phyloP scores from a whole-genome alignment of 1,140 invertebrate species.

The Sitophilus oryzae region DNA sequence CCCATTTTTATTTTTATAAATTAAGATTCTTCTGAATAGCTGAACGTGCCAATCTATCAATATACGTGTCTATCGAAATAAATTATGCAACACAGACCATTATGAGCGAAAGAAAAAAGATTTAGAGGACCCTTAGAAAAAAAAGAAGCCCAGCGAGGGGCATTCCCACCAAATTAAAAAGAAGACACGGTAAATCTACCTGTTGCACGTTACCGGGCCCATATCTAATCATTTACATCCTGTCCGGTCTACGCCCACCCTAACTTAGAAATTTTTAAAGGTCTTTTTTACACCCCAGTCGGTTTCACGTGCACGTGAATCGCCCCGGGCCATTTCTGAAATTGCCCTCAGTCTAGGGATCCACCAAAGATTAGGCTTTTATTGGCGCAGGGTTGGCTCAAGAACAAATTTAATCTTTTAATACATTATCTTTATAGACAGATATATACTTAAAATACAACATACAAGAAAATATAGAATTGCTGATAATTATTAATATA shows the following conservation, averaged over 20 bases:
- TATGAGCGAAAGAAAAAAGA: background rate
- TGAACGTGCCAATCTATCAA: no score
- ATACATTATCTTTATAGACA: no score
- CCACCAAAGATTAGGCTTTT: conserved; percentile 13
- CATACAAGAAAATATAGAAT: no score
- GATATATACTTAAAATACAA: no score
- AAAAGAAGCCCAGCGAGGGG: conserved; percentile 18
- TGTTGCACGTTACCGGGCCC: conserved; percentile 19
- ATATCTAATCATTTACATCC: conserved; percentile 35
- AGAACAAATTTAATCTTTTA: no score
- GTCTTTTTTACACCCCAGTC: conserved; percentile 32
- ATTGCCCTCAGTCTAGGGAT: conserved; percentile 22
- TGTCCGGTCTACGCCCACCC: conserved; percentile 30
- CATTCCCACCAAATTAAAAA: conserved; percentile 17
- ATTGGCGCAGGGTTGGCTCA: no score
- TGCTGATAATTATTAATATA: no score
- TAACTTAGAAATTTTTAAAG: conserved; percentile 23
- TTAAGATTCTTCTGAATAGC: no score
- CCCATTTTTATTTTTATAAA: no score
- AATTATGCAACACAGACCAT: background rate
- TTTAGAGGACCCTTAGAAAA: conserved; percentile 3
- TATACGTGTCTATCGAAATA: background rate
- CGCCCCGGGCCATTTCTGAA: conserved; percentile 27
- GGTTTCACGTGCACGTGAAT: conserved; percentile 34
- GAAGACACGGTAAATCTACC: conserved; percentile 17